phyloP scores from a whole-genome alignment of 1,140 invertebrate species.

The Drosophila lini region DNA sequence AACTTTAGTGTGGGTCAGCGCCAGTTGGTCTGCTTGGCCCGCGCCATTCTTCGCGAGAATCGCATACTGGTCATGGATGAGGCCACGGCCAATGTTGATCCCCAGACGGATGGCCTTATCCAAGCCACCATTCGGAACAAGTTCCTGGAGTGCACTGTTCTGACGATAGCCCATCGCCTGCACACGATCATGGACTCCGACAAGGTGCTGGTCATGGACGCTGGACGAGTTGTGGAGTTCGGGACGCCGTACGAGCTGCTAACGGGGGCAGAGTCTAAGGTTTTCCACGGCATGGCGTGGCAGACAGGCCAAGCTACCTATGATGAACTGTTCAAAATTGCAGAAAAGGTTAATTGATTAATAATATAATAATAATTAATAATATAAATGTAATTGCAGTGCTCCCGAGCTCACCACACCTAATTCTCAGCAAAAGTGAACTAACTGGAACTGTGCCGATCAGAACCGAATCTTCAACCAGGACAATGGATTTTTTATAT shows the following conservation, averaged over 20 bases:
- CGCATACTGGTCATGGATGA: constrained; percentile 90
- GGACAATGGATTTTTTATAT: neutral
- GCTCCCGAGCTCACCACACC: too few species aligned
- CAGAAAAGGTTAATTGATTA: constrained; percentile 85
- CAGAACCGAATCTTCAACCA: neutral
- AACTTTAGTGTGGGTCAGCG: constrained; percentile 94
- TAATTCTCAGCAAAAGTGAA: neutral
- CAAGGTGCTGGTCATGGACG: constrained; percentile 87
- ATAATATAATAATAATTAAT: too few species aligned
- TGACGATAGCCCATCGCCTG: constrained; percentile 93
- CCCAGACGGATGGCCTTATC: constrained; percentile 89
- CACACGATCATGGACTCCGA: constrained; percentile 91
- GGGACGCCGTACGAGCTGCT: constrained; percentile 87
- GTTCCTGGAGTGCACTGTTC: constrained; percentile 91
- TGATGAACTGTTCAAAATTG: constrained; percentile 86
- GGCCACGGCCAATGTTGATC: constrained; percentile 90
- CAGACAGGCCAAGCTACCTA: constrained; percentile 88
- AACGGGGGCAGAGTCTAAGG: constrained; percentile 62
- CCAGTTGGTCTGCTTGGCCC: constrained; percentile 91
- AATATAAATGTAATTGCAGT: neutral
- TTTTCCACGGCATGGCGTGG: constrained; percentile 88
- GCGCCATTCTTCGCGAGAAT: constrained; percentile 92
- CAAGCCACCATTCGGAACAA: constrained; percentile 89
- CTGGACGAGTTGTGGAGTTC: constrained; percentile 87
- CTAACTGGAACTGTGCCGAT: too few species aligned